Conservation (phyloP, 1,140 invertebrate genomes). For the Formica exsecta region DNA sequence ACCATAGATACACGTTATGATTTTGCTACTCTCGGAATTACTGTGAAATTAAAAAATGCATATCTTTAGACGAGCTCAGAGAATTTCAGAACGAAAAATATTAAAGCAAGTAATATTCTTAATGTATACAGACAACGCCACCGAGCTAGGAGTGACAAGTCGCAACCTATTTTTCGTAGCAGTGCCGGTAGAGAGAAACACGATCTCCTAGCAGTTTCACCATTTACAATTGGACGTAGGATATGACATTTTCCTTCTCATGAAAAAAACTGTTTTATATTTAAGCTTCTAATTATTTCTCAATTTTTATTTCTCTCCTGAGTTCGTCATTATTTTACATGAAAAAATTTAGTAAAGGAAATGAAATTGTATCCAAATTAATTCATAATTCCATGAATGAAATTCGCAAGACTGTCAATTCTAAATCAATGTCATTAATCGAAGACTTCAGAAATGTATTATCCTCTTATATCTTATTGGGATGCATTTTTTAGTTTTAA, state of each 20-base stretch:
- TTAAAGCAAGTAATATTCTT: conserved; percentile 54
- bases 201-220: not conserved
- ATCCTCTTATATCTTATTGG: not conserved
- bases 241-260: not conserved
- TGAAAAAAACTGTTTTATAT: not conserved
- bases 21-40: not conserved
- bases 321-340: not conserved
- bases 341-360: not conserved
- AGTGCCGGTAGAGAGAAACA: not conserved
- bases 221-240: conserved; percentile 16
- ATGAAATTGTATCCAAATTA: not conserved
- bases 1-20: not conserved
- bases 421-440: not conserved
- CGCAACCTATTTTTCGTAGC: conserved; percentile 13
- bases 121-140: conserved; percentile 35
- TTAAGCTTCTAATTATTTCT: not conserved
- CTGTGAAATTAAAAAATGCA: conserved; percentile 40
- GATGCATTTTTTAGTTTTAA: conserved; percentile 6
- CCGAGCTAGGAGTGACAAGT: conserved; percentile 14
- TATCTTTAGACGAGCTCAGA: conserved; percentile 19
- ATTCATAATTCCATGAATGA: not conserved
- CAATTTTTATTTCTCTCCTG: not conserved
- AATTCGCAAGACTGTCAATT: not conserved
- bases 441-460: not conserved
- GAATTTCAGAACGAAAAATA: conserved; percentile 9